Conservation (phyloP, 2,113 vertebrate genomes). For the Oreochromis niloticus region DNA sequence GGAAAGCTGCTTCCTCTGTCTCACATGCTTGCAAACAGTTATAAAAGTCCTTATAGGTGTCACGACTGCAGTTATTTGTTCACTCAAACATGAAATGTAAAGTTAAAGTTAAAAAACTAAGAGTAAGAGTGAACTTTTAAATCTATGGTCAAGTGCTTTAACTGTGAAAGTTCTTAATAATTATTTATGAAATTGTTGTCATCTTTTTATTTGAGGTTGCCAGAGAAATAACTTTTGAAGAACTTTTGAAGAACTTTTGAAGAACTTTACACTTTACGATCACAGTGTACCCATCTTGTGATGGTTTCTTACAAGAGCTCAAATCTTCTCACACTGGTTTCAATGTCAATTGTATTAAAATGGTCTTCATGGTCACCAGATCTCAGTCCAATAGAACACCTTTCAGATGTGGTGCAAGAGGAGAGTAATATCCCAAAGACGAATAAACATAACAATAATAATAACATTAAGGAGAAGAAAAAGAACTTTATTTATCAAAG, state of each 20-base stretch:
- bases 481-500: background rate
- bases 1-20: background rate
- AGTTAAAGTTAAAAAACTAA: background rate
- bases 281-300: rapidly evolving
- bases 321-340: rapidly evolving
- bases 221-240: background rate
- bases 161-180: background rate
- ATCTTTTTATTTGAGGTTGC: background rate
- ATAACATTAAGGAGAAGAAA: background rate
- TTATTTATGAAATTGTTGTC: rapidly evolving
- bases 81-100: background rate
- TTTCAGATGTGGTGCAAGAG: background rate
- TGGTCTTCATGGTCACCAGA: background rate
- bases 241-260: background rate
- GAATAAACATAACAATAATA: background rate
- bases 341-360: background rate
- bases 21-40: background rate
- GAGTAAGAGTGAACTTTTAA: background rate
- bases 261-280: background rate
- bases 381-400: background rate
- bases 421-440: background rate
- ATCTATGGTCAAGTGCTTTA: background rate
- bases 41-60: background rate
- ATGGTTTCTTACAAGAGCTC: background rate
- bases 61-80: rapidly evolving